Base-by-base conservation (phyloP, 2,888 invertebrate species). In the Pammene aurita region DNA sequence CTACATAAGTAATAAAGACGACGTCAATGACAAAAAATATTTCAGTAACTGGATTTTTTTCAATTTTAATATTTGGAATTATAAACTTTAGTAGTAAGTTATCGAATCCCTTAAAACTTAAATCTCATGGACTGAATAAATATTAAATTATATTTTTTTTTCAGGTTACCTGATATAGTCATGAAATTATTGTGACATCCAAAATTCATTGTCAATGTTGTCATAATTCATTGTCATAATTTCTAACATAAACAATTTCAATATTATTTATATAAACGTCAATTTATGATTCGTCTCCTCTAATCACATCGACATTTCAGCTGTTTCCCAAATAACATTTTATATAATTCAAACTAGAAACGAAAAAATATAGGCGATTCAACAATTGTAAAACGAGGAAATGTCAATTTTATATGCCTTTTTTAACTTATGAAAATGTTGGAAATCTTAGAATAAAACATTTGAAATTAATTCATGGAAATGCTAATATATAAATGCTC, bases 311-410 rank as follows among this genome's bases (percentile, higher is more conserved):
- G 34, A 58, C 44, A 38, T 42, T 58, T 16, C 18, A 61, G 16
- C 10, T 16, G 50, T 26, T 13, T 42, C 42, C 42, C 50, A 34
- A 56, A 56, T 55, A 67, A 66, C 70, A 61, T 13, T 16, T 44
- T 26, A 50, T 70, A 70, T 56, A 56, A 66, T 70, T 54, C 38
- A 58, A 58, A 57, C 42, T 68, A 56, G 42, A 52, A 64, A 58
- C 35, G 52, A 65, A 38, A 68, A 54, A 13, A 38, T 35, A 60
- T 54, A 69, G 26, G 26, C 26, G 4, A 26, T 65, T 41, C 44
- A 69, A 69, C 69, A 64, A 42, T 60, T 65, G 54, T 60, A 69
- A 60, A 65, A 60, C 54, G 65, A 65, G 18, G 41, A 66, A 46
- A 7, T 41, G 13, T 16, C n/a, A 56, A 42, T 35, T 44, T 38